Evolutionary conservation across 2,113 vertebrate species (phyloP), one percentile per base, ranked within the genome.

Genomic region (Gavia stellata): DNA sequence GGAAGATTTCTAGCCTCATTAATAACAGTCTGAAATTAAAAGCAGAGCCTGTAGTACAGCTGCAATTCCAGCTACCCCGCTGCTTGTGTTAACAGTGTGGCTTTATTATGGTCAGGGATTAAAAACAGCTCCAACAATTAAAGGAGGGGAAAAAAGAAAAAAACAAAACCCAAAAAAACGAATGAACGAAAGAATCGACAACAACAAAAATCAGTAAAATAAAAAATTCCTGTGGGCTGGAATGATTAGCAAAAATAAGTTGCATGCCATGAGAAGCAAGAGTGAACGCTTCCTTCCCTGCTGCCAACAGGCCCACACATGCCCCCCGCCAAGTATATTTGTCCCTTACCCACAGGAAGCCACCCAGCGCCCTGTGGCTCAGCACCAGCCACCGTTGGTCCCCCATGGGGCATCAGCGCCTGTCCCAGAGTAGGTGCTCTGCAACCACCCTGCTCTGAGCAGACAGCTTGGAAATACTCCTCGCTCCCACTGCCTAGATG

Each of bases 71-170:
- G 92, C 94, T 45, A 88, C 68, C 95, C 95, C 0, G 91, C 94
- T 95, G 97, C 72, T 95, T 85, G 74, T 97, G 94, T 97, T 96
- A 97, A 97, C 97, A 96, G 88, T 74, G 92, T 88, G 95, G 95
- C 94, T 97, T 96, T 94, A 94, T 95, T 96, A 97, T 81, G 95
- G 96, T 90, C 96, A 65, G 52, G 87, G 81, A 96, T 97, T 97
- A 95, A 95, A 96, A 97, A 86, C 91, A 95, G 87, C 82, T 96
- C 53, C 72, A 83, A 75, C 84, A 90, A 95, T 91, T 97, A 95
- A 81, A 91, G 52, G 81, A 71, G 55, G 14, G 1, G 36, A 87
- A 94, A 86, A 71, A 84, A 72, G 20, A 53, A 38, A 50, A 10
- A 14, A 26, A 14, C 23, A 52, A 33, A 31, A 49, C 17, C 7